These are phyloP conservation scores for Scaptomyza montana DNA, from an alignment of 1,140 invertebrate genomes.

Conservation along the genomic window DNA sequence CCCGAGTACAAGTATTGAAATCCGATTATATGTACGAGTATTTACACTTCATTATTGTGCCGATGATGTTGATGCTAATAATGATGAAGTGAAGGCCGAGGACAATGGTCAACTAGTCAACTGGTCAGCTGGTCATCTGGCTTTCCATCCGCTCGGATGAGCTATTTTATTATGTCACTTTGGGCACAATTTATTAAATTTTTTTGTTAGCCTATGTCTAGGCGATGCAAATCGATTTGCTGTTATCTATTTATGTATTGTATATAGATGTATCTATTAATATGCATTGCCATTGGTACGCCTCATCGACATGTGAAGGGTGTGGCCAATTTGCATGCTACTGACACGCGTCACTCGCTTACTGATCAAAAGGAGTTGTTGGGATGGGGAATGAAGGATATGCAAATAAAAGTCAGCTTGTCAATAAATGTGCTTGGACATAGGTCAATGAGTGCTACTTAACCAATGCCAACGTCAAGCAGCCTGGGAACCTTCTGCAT, in stretches of 20 bases:
- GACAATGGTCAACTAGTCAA: constrained; percentile 51
- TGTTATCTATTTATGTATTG: constrained; percentile 33
- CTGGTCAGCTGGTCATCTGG: constrained; percentile 48
- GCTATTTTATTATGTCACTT: constrained; percentile 71
- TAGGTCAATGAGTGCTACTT: constrained; percentile 73
- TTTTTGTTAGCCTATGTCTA: background rate
- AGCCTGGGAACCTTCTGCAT: constrained; percentile 23
- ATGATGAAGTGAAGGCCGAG: constrained; percentile 1
- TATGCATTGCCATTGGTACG: constrained; percentile 27
- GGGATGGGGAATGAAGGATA: constrained; percentile 22
- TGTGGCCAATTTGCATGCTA: constrained; percentile 72
- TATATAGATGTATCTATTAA: constrained; percentile 41
- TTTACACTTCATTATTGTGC: constrained; percentile 76
- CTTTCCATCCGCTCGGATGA: constrained; percentile 21
- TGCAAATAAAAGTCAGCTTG: constrained; percentile 55
- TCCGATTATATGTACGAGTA: constrained; percentile 63
- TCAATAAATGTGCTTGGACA: constrained; percentile 73
- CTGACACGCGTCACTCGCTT: constrained; percentile 57
- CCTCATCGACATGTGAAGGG: constrained; percentile 59
- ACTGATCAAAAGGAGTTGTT: constrained; percentile 30
- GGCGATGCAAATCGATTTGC: constrained; percentile 74
- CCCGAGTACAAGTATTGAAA: constrained; percentile 50
- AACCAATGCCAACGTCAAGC: constrained; percentile 48
- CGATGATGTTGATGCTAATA: constrained; percentile 39
- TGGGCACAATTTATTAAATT: constrained; percentile 66